These are phyloP conservation scores for Imbricaverruca yamaguchii DNA, from an alignment of 2,888 invertebrate species.

Conservation along the genomic window DNA sequence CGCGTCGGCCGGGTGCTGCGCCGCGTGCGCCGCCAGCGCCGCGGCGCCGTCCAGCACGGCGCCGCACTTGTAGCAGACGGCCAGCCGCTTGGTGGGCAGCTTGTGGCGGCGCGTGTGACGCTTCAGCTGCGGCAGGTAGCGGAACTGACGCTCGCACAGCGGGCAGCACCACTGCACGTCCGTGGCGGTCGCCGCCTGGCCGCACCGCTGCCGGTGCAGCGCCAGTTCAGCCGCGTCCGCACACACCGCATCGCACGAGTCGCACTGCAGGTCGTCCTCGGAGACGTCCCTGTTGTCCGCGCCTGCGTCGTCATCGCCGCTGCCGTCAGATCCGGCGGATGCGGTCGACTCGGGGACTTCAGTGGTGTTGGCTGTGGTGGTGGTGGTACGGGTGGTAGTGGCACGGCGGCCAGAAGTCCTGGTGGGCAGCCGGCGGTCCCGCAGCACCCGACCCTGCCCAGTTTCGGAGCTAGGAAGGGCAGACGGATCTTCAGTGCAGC, in stretches of 20 bases:
- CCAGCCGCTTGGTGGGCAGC: not conserved
- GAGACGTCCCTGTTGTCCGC: not conserved
- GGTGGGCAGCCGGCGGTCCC: slow-evolving; percentile 18
- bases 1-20: not conserved
- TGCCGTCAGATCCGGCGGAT: slow-evolving; percentile 6
- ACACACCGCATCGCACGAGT: not conserved
- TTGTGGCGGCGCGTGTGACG: not conserved
- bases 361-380: not conserved
- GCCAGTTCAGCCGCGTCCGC: not conserved
- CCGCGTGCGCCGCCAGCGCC: not conserved
- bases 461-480: not conserved
- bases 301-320: not conserved
- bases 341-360: slow-evolving; percentile 12
- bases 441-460: slow-evolving; percentile 9
- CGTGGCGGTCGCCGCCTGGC: not conserved
- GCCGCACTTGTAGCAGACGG: slow-evolving; percentile 8
- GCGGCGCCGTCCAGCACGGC: not conserved
- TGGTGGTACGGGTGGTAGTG: not conserved
- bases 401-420: slow-evolving; percentile 7
- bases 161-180: not conserved
- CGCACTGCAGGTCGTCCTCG: not conserved
- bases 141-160: not conserved
- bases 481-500: not conserved
- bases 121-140: not conserved
- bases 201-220: not conserved